phyloP scores from a whole-genome alignment of 2,888 invertebrate genomes.

The Hydroisotoma schaefferi region DNA sequence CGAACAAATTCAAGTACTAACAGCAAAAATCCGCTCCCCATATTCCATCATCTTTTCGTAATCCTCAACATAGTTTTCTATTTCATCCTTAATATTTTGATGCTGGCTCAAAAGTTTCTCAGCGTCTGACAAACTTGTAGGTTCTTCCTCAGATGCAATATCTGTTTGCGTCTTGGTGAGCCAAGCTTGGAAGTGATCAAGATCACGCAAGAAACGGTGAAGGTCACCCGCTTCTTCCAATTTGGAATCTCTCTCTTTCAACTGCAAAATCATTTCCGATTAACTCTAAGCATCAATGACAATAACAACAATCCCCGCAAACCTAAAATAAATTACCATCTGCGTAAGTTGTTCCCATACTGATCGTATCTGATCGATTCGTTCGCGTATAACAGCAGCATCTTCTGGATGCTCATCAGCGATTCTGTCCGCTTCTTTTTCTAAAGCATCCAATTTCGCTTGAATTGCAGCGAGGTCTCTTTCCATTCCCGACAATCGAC shows the following conservation, averaged over 20 bases:
- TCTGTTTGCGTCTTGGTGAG: slow-evolving; percentile 98
- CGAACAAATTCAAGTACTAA: slow-evolving; percentile 51
- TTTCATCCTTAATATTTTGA: slow-evolving; percentile 97
- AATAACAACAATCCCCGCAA: too few species aligned
- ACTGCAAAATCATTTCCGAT: slow-evolving; percentile 55
- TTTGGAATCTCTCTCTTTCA: slow-evolving; percentile 96
- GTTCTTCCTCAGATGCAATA: slow-evolving; percentile 94
- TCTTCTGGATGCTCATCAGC: slow-evolving; percentile 85
- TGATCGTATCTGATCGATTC: slow-evolving; percentile 83
- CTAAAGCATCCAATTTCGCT: slow-evolving; percentile 89
- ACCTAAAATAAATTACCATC: slow-evolving; percentile 61
- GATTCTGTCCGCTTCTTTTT: slow-evolving; percentile 87
- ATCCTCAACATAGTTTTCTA: slow-evolving; percentile 97
- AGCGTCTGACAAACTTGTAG: slow-evolving; percentile 88
- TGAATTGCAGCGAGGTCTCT: slow-evolving; percentile 97
- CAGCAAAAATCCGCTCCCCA: slow-evolving; percentile 87
- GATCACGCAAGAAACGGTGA: slow-evolving; percentile 94
- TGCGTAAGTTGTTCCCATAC: slow-evolving; percentile 97
- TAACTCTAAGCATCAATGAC: background rate
- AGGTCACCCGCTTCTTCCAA: slow-evolving; percentile 98
- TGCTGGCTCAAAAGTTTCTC: slow-evolving; percentile 96
- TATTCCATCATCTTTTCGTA: slow-evolving; percentile 99
- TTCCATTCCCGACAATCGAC: slow-evolving; percentile 96
- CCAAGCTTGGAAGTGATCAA: slow-evolving; percentile 99
- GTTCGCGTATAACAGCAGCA: slow-evolving; percentile 81